Conservation (phyloP, 2,888 invertebrate species). For the Cheilosia urbana region DNA sequence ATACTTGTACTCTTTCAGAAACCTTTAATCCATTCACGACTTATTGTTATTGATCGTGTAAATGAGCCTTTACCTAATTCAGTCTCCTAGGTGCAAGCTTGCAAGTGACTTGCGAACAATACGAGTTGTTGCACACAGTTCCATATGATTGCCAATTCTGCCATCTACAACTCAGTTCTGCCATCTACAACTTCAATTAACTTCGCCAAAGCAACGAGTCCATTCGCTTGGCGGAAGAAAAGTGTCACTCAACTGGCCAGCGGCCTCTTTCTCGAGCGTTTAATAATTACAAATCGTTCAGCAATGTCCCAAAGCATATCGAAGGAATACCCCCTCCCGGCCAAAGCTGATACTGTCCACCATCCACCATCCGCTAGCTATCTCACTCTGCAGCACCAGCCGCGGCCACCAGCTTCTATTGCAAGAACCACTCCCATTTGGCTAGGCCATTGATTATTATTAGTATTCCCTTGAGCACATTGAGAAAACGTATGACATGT, state of each 20-base stretch:
- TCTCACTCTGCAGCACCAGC: constrained; percentile 11
- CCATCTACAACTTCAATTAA: constrained; percentile 33
- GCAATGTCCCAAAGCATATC: constrained; percentile 62
- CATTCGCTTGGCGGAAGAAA: constrained; percentile 15
- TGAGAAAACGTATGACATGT: constrained; percentile 61
- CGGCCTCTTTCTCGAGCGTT: constrained; percentile 57
- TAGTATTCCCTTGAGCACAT: constrained; percentile 60
- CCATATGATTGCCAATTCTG: neutral
- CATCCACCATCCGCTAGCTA: neutral
- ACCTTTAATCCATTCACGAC: too few relatives aligned
- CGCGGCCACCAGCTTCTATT: neutral
- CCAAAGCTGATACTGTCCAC: neutral
- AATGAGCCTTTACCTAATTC: too few relatives aligned
- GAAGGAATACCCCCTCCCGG: constrained; percentile 18
- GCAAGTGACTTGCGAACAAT: too few relatives aligned
- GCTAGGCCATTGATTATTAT: constrained; percentile 20
- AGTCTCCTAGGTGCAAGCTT: too few relatives aligned
- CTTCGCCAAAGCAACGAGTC: constrained; percentile 25
- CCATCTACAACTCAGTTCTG: too few relatives aligned
- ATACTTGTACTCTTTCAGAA: too few relatives aligned
- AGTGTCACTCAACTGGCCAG: constrained; percentile 61
- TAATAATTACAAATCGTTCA: constrained; percentile 67
- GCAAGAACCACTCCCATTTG: constrained; percentile 58
- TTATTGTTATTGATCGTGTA: too few relatives aligned
- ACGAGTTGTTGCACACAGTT: too few relatives aligned